These are phyloP conservation scores for Arvicanthis niloticus DNA, from an alignment of 2,113 vertebrate genomes.

Conservation along the genomic window DNA sequence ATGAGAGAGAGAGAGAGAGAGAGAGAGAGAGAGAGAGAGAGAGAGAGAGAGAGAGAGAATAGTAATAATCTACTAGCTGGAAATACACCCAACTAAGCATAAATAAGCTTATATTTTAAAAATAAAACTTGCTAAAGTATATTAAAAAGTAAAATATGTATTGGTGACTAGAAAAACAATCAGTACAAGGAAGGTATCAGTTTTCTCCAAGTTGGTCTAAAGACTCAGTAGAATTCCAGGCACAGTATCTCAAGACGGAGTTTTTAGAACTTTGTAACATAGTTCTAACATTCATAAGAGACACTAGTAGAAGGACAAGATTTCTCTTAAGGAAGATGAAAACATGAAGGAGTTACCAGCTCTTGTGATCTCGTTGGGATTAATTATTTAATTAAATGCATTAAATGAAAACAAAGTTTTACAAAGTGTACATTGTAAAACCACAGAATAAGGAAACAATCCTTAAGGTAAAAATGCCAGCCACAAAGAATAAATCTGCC, in stretches of 20 bases:
- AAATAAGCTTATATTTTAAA: neutral
- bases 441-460: neutral
- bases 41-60: rapidly evolving
- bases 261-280: slow-evolving; percentile 9
- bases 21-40: too few relatives aligned
- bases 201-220: neutral
- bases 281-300: neutral
- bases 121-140: slow-evolving; percentile 12
- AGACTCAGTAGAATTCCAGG: neutral
- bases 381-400: neutral
- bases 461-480: slow-evolving; percentile 32
- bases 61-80: neutral
- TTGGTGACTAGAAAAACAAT: neutral
- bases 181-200: neutral
- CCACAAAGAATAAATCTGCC: neutral
- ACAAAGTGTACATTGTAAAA: neutral
- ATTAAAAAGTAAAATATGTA: slow-evolving; percentile 39
- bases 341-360: neutral
- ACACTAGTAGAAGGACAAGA: neutral
- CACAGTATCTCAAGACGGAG: neutral
- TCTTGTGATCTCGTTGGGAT: neutral
- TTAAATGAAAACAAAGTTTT: slow-evolving; percentile 5
- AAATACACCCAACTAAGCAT: neutral
- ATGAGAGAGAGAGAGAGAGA: rapidly evolving
- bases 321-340: neutral